These are phyloP conservation scores for Drosophila orena DNA, from an alignment of 1,140 invertebrate genomes.

Conservation along the genomic window DNA sequence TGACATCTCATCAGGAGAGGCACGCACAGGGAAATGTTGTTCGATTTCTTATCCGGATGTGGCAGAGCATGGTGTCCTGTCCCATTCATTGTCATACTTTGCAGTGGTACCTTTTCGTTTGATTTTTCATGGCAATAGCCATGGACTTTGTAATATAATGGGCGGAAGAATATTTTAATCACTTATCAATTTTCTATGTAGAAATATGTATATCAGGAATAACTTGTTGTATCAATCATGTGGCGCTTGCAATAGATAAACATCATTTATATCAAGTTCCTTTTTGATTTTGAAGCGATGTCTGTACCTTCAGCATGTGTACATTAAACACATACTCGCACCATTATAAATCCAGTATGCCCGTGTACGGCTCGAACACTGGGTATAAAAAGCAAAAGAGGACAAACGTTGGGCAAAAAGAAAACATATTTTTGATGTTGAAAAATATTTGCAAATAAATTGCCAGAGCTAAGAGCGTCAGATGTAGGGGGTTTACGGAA, in stretches of 20 bases:
- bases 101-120: not conserved
- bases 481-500: constrained; percentile 11
- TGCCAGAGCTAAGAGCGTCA: constrained; percentile 51
- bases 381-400: constrained; percentile 25
- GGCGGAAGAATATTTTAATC: not conserved
- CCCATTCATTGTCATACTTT: not conserved
- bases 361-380: not conserved
- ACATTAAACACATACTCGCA: not conserved
- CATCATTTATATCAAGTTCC: not conserved
- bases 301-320: no score
- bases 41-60: constrained; percentile 10
- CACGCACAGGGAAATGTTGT: constrained; percentile 49
- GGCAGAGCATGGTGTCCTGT: not conserved
- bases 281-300: not conserved
- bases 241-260: no score
- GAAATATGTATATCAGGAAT: no score
- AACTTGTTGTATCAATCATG: no score
- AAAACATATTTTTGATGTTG: constrained; percentile 72
- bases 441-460: constrained; percentile 80
- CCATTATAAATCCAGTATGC: not conserved
- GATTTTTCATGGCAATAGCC: not conserved
- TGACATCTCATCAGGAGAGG: constrained; percentile 71
- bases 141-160: not conserved
- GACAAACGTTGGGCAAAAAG: constrained; percentile 15
- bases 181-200: no score